Conservation (phyloP, 2,113 vertebrate species). For the Catharus minimus region DNA sequence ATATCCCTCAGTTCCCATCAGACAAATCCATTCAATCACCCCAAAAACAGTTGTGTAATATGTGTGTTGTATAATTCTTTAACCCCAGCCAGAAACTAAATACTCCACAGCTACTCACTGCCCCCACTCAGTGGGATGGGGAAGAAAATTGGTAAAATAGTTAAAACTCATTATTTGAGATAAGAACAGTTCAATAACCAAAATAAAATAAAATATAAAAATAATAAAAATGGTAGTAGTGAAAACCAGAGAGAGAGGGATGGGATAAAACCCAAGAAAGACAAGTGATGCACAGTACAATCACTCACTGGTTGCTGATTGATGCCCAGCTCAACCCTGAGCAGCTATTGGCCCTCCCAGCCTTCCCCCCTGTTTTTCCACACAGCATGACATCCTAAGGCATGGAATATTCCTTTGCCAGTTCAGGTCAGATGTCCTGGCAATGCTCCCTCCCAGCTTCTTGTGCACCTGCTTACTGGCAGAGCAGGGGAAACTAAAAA, state of each 20-base stretch:
- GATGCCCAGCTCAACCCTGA: not conserved
- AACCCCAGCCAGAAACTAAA: not conserved
- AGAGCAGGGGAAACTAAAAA: not conserved
- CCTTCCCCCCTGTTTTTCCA: not conserved
- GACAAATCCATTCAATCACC: not conserved
- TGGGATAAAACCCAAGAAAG: not conserved
- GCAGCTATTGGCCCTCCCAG: not conserved
- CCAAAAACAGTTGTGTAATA: not conserved
- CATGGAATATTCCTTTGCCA: not conserved
- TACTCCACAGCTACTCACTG: not conserved
- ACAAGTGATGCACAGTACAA: not conserved
- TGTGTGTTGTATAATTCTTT: not conserved
- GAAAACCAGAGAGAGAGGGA: not conserved
- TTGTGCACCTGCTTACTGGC: not conserved
- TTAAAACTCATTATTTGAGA: not conserved
- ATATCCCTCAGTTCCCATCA: not conserved
- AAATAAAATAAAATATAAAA: not conserved
- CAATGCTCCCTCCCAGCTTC: not conserved
- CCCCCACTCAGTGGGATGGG: not conserved
- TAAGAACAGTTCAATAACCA: not conserved
- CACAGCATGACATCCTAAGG: not conserved
- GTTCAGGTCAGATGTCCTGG: not conserved
- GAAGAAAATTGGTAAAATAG: not conserved
- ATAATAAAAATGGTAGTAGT: not conserved
- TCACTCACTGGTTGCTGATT: rapidly evolving